Evolutionary conservation across 2,797 vertebrate species (phyloP), one percentile per base, ranked within the genome.

Genomic region (Phylloscopus collybita): DNA sequence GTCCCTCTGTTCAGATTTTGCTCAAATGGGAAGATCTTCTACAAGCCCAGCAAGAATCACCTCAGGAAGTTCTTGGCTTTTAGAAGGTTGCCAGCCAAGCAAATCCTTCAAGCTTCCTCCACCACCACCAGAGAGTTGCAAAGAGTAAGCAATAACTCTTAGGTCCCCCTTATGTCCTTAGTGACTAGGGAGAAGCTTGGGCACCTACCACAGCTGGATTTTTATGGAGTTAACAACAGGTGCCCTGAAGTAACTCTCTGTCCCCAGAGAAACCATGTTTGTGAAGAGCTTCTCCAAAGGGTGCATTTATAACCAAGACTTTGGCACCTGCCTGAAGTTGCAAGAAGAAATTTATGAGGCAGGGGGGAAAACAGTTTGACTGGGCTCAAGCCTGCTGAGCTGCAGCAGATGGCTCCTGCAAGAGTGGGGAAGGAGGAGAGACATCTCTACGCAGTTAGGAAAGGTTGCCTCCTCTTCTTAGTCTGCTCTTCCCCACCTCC

Each of bases 381-480:
- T 80, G 60, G 93, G 88, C 93, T 90, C 30, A 92, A 92, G 69
- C 76, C 90, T 95, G 75, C 94, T 94, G 96, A 88, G 83, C 80
- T 81, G 93, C 86, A 91, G 95, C 97, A 97, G 97, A 97, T 97
- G 97, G 96, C 86, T 95, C 80, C 75, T 82, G 94, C 86, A 86
- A 76, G 93, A 94, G 94, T 26, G 73, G 80, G 51, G 95, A 97
- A 90, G 95, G 90, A 82, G 96, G 87, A 97, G 96, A 96, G 92
- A 95, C 91, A 96, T 95, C 87, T 95, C 92, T 61, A 59, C 14
- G 70, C 91, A 86, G 86, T 76, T 95, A 91, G 1, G 76, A 97
- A 97, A 97, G 94, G 96, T 94, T 94, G 82, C 95, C 95, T 95
- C 95, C 96, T 97, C 95, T 88, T 96, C 93, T 90, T 96, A 96